Evolutionary conservation across 2,113 vertebrate species (phyloP), one percentile per base, ranked within the genome.

Genomic region (Psophia crepitans): DNA sequence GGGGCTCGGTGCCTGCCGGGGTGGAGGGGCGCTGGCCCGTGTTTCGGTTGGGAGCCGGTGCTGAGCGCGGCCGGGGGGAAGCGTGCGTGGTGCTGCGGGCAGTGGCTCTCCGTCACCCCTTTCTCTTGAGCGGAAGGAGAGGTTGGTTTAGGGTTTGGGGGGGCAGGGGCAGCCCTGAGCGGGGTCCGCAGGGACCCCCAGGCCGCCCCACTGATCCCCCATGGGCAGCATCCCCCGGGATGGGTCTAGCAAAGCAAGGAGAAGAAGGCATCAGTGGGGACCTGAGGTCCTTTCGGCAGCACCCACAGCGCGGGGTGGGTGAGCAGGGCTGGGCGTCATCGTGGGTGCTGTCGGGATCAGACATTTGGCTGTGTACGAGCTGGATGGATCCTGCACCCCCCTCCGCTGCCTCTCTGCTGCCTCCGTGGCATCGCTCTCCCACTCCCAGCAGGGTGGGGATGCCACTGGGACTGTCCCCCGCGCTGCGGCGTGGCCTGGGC

Each of bases 321-420:
- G 12, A 56, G 22, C 4, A 2, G n/a, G 53, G 41, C 8, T 19
- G 5, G 32, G 18, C 1, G 1, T 7, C 2, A 0, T 3, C 0
- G 11, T 33, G 21, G 44, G 27, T 7, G 16, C 56, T 3, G 15
- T 3, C 0, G 8, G 66, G 15, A 26, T 13, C 0, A 0, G 26
- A 37, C 5, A 1, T 18, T 60, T 5, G 37, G 57, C 12, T 23
- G 9, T 0, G 19, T 11, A 16, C 0, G 14, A 27, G 39, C 41
- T 6, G 53, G 48, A 51, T 4, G 60, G 78, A 35, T 63, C 49
- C 51, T 6, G 9, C 32, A 6, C 1, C 20, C 44, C 30, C 24
- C 7, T 2, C 28, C 1, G 3, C 33, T 2, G 4, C 51, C 43
- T 16, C 66, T 20, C 24, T 0, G 23, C 0, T 12, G 41, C 48